Evolutionary conservation across 2,888 invertebrate genomes (phyloP), one percentile per base, ranked within the genome.

Genomic region (Cataglyphis albicans): DNA sequence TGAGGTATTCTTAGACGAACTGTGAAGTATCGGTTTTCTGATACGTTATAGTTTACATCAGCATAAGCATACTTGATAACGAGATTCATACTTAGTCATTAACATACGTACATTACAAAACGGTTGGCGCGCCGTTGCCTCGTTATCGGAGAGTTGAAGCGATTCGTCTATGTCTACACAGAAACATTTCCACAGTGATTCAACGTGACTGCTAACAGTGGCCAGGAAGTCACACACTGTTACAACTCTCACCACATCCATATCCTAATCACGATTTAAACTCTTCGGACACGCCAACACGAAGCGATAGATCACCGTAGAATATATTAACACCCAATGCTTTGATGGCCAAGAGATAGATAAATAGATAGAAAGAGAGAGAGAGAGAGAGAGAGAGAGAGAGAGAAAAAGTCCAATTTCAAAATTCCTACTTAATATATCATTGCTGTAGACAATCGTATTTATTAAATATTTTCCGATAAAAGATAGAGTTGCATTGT

Each of bases 21-120:
- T 18, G 44, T 38, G 25, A 48, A 38, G 76, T 73, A 76, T 59
- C 78, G 55, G 76, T 61, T 68, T 64, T 57, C 70, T 57, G 70
- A 78, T 64, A 35, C 81, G 76, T 84, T 78, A 84, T 78, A 38
- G 70, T 64, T 75, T 72, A 55, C 76, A 84, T 87, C 82, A 64
- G 64, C 67, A 65, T 29, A 41, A 65, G 67, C 81, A 48, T 65
- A 67, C 48, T 75, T 48, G 52, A 55, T 82, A 82, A 84, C 80
- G 83, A 87, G 85, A 82, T 85, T 87, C 83, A 80, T 68, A 83
- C 80, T 80, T 78, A 65, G 75, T 86, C 86, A 82, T 86, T 85
- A 87, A 83, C 87, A 78, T 84, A 82, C 82, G 84, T 64, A 82
- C 70, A 80, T 78, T 72, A 86, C 74, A 81, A 76, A 59, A 59